Conservation (phyloP, 2,113 vertebrate genomes). For the Anas platyrhynchos region DNA sequence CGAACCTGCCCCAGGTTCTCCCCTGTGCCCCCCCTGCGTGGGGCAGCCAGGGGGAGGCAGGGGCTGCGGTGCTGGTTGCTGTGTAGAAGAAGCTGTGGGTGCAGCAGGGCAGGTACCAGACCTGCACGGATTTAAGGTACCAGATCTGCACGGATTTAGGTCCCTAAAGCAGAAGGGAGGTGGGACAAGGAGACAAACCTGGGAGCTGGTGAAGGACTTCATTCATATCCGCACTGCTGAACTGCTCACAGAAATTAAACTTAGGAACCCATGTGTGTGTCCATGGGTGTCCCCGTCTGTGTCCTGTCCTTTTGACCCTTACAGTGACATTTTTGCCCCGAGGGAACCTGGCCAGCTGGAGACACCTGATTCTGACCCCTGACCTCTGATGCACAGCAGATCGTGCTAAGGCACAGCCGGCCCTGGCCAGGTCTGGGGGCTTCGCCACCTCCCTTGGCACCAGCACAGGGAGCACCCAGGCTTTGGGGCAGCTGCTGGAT, state of each 20-base stretch:
- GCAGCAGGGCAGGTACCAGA: not conserved
- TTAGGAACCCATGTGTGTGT: not conserved
- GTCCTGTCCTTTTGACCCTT: not conserved
- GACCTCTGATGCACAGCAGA: accelerated
- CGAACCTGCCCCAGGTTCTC: not conserved
- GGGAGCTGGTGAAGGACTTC: not conserved
- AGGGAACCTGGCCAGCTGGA: accelerated
- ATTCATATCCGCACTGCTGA: not conserved
- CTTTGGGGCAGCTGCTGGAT: not conserved
- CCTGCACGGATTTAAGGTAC: not conserved
- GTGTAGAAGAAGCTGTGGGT: not conserved
- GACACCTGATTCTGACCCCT: not conserved
- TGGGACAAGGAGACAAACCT: not conserved
- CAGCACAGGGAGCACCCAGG: not conserved
- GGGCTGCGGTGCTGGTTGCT: not conserved
- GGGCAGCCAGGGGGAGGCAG: accelerated
- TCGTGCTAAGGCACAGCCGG: accelerated
- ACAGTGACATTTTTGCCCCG: accelerated
- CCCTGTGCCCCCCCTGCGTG: accelerated
- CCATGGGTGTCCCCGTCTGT: accelerated
- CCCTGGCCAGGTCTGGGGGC: accelerated
- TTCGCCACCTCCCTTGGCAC: not conserved
- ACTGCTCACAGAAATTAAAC: not conserved
- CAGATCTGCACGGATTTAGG: not conserved
- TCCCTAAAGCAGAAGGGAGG: not conserved